Conservation (phyloP, 2,113 vertebrate species). For the Tringa solitaria region DNA sequence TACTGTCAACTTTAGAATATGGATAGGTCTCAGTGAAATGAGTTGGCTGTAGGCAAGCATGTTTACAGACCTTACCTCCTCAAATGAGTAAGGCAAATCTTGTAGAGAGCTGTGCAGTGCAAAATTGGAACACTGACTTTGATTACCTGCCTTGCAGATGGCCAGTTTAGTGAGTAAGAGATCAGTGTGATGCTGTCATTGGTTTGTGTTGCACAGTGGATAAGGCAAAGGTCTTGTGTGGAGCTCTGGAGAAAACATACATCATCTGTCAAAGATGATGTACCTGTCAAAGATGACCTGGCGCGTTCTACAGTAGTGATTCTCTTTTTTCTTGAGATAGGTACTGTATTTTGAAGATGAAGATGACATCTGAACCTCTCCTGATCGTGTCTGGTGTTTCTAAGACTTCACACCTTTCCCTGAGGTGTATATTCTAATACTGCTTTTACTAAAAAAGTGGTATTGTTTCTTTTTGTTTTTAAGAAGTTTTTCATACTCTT, state of each 20-base stretch:
- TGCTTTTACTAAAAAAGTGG: background rate
- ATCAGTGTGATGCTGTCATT: background rate
- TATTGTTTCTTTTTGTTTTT: background rate
- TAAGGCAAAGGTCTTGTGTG: background rate
- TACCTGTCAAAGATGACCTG: background rate
- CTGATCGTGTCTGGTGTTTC: background rate
- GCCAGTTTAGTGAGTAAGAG: background rate
- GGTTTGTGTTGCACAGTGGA: background rate
- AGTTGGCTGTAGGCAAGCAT: background rate
- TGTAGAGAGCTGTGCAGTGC: background rate
- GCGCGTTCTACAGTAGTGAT: background rate
- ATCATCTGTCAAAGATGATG: background rate
- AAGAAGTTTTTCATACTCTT: background rate
- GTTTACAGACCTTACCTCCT: background rate
- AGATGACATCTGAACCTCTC: background rate
- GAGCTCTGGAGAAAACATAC: background rate
- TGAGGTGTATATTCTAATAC: background rate
- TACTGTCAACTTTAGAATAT: background rate
- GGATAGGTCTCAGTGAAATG: background rate
- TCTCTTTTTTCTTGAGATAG: background rate
- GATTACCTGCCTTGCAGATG: background rate
- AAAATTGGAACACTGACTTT: background rate
- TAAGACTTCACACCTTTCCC: background rate
- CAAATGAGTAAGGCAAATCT: background rate
- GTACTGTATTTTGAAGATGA: background rate